phyloP scores from a whole-genome alignment of 2,888 invertebrate species.

The Volucella inflata region DNA sequence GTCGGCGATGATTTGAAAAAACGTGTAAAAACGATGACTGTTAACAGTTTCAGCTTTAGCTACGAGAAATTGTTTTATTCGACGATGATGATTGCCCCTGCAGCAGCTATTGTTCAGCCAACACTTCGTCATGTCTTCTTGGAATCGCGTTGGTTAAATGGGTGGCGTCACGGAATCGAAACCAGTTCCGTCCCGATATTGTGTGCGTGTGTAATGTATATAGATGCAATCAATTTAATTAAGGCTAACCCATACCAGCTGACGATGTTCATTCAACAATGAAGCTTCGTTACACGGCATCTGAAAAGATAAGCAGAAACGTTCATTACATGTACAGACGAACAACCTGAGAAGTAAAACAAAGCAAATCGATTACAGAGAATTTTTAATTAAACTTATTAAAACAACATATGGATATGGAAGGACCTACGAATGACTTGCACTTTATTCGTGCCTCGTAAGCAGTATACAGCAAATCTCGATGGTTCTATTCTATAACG shows the following conservation, averaged over 20 bases:
- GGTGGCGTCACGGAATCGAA: conserved; percentile 69
- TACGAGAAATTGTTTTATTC: conserved; percentile 77
- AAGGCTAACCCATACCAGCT: conserved; percentile 72
- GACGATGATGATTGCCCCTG: conserved; percentile 77
- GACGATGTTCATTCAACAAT: conserved; percentile 57
- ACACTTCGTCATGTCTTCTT: conserved; percentile 77
- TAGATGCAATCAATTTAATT: conserved; percentile 72
- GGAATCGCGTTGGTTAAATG: conserved; percentile 68
- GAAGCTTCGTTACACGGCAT: conserved; percentile 61
- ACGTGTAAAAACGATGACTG: conserved; percentile 68
- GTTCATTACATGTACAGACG: conserved; percentile 41
- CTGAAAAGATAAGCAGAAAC: conserved; percentile 60
- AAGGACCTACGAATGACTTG: background rate
- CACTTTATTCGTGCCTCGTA: no score
- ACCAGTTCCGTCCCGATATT: conserved; percentile 61
- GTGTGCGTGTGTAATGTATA: conserved; percentile 32
- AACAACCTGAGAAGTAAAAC: background rate
- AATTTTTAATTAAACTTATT: conserved; percentile 44
- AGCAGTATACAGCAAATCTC: no score
- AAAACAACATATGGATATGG: conserved; percentile 8
- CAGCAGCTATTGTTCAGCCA: conserved; percentile 76
- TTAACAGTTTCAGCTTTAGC: conserved; percentile 66
- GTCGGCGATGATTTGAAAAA: conserved; percentile 71
- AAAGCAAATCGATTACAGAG: background rate
- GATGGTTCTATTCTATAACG: no score